Evolutionary conservation across 2,888 invertebrate species (phyloP), one percentile per base, ranked within the genome.

Genomic region (Torymus auratus): DNA sequence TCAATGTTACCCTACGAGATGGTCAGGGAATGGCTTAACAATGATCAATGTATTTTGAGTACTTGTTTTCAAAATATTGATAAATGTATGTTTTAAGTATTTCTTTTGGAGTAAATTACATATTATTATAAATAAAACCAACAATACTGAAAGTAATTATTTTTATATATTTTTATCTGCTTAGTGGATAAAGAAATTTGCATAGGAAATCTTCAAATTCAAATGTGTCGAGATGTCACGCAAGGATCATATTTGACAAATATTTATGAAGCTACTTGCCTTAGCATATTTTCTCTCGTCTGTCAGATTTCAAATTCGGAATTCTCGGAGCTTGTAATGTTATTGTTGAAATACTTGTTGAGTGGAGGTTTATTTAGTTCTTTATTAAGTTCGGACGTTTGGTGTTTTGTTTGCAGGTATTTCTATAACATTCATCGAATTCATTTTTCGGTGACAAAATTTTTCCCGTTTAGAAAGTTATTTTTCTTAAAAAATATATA

Each of bases 361-460:
- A 84, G 85, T 55, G 87, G 86, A 28, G 78, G 84, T 17, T 83
- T 88, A 55, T 90, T 88, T 87, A 84, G 86, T 68, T 87, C 88
- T 0, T 79, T 90, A 52, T 80, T 90, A 0, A 87, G 86, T 50
- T 84, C 86, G 5, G 90, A 91, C 61, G 69, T 87, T 69, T 89
- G 90, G 88, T 88, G 88, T 28, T 87, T 88, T 60, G 64, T 90
- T 56, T 86, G 84, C 81, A 87, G 88, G 88, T 91, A 82, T 74
- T 74, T 62, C 64, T 64, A 11, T 60, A 60, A 55, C 20, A 17
- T 28, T 55, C 4, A 2, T 20, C 12, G 14, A 14, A 60, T 58
- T 17, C 5, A 17, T n/a, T 20, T 20, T 20, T 20, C 2, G 20
- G 20, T 20, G 1, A 20, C 2, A 20, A 20, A 20, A 20, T 20